These are phyloP conservation scores for Sebastes steindachneri DNA, from an alignment of 2,797 vertebrate genomes.

Conservation along the genomic window DNA sequence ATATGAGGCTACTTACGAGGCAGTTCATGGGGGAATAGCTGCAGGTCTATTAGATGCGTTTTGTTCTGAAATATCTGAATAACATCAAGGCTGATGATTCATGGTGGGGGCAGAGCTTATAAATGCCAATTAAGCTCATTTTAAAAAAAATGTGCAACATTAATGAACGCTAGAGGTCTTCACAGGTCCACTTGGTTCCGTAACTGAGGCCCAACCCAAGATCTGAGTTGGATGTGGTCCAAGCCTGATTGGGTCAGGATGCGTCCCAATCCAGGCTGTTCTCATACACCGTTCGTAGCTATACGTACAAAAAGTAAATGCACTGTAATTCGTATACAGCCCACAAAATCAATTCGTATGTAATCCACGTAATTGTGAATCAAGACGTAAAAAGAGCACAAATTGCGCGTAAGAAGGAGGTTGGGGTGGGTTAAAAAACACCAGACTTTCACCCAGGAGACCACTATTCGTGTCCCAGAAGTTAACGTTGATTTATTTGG, in stretches of 20 bases:
- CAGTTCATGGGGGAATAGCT: not conserved
- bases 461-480: too few species aligned
- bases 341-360: too few species aligned
- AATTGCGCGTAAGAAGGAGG: too few species aligned
- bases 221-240: not conserved
- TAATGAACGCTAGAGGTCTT: not conserved
- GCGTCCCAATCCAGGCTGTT: too few species aligned
- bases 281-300: too few species aligned
- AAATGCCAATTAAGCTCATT: not conserved
- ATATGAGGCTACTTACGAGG: conserved; percentile 47
- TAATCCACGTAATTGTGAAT: too few species aligned
- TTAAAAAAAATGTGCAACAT: not conserved
- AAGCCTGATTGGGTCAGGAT: not conserved
- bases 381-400: too few species aligned
- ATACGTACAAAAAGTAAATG: too few species aligned
- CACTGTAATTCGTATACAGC: too few species aligned
- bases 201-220: not conserved
- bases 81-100: not conserved
- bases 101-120: not conserved
- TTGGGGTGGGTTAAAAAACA: too few species aligned
- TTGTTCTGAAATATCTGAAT: not conserved
- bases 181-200: not conserved
- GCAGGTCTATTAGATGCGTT: not conserved
- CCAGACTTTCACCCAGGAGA: too few species aligned
- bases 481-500: too few species aligned